Evolutionary conservation across 2,797 vertebrate species (phyloP).

Genomic region (Chaunax sp.): DNA sequence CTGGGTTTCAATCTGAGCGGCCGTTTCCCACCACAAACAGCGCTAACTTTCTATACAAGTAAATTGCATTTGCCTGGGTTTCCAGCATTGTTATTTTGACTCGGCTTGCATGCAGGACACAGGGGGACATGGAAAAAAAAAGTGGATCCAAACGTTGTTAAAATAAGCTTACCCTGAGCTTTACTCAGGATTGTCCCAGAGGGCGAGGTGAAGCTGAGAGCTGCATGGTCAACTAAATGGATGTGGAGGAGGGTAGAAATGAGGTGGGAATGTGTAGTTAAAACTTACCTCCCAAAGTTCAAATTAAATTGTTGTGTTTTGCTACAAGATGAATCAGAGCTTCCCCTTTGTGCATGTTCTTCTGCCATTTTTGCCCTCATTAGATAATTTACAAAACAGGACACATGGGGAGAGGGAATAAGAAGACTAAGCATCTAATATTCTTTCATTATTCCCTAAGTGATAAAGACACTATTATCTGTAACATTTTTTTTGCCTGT

Average conservation of each 20-base stretch:
- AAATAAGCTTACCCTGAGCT: conserved; percentile 35
- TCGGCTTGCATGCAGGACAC: conserved; percentile 19
- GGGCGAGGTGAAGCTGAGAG: conserved; percentile 6
- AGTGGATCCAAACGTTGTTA: conserved; percentile 41
- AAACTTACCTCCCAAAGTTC: conserved; percentile 1
- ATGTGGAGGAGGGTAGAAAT: not conserved
- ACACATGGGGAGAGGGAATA: not conserved
- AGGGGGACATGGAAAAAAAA: conserved; percentile 21
- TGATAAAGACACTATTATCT: not conserved
- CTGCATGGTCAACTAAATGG: conserved; percentile 21
- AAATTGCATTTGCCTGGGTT: conserved; percentile 19
- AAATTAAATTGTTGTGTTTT: conserved; percentile 5
- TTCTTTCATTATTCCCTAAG: not conserved
- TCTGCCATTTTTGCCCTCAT: not conserved
- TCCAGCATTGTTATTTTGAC: conserved; percentile 30
- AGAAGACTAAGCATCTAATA: not conserved
- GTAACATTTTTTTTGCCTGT: not conserved
- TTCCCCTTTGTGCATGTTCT: not conserved
- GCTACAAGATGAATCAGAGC: not conserved
- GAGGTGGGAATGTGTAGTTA: not conserved
- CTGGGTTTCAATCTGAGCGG: not conserved
- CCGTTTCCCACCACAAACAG: conserved; percentile 4
- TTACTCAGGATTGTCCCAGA: conserved; percentile 31
- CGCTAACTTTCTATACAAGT: no score
- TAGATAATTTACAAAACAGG: conserved; percentile 8